Conservation (phyloP, 2,888 invertebrate species). For the Parthenolecanium corni region DNA sequence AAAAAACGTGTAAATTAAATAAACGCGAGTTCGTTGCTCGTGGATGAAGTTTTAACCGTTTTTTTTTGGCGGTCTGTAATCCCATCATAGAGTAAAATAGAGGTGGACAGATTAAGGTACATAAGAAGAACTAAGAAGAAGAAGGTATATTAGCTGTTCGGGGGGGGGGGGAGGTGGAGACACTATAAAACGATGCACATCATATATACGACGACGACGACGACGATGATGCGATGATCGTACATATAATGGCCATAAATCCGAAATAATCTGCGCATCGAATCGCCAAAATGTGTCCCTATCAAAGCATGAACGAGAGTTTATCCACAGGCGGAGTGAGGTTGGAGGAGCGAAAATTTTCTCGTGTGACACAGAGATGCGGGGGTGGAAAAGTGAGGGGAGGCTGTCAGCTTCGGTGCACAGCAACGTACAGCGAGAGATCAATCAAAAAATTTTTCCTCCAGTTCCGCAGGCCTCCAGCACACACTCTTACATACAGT, state of each 20-base stretch:
- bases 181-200: neutral
- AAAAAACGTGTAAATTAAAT: neutral
- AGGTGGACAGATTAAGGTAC: neutral
- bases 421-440: no score
- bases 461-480: no score
- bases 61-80: slow-evolving; percentile 3
- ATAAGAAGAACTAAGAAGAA: neutral
- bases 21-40: slow-evolving; percentile 6
- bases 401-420: no score
- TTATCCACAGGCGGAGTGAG: no score
- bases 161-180: neutral
- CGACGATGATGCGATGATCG: slow-evolving; percentile 2
- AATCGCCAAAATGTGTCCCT: slow-evolving; percentile 24
- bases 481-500: neutral
- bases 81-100: neutral
- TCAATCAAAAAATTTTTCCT: no score
- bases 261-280: slow-evolving; percentile 24
- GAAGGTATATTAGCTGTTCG: neutral
- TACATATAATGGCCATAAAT: slow-evolving; percentile 8
- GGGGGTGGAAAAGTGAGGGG: no score
- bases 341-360: no score
- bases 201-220: neutral
- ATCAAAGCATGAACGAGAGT: slow-evolving; percentile 15
- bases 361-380: no score
- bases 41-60: neutral